Percentiles rank a stretch among this genome's conserved stretches.
Evolutionary conservation across 2,797 vertebrate species (phyloP).

Genomic region (Cirrhinus mrigala): DNA sequence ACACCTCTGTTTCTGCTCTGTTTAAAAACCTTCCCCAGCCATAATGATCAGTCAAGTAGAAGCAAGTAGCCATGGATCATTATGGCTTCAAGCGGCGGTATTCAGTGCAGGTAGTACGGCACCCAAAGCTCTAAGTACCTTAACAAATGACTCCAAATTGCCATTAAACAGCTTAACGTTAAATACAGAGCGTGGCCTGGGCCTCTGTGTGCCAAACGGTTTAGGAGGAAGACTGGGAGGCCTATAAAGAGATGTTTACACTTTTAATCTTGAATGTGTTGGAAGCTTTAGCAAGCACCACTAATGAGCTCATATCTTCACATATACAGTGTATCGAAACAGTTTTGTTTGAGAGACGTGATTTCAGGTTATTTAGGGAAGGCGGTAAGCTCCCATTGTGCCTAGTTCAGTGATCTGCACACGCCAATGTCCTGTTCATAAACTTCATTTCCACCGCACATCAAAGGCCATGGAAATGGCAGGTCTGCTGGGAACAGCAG

Average conservation of each 20-base stretch:
- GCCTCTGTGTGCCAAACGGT: conserved; percentile 86
- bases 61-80: conserved; percentile 67
- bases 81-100: conserved; percentile 74
- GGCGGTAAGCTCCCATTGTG: not conserved
- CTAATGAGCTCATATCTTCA: not conserved
- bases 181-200: conserved; percentile 91
- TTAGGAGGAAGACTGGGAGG: conserved; percentile 90
- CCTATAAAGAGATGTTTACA: conserved; percentile 75
- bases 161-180: conserved; percentile 97
- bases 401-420: conserved; percentile 38
- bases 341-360: not conserved
- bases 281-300: conserved; percentile 1
- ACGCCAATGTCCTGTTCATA: conserved; percentile 38
- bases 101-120: conserved; percentile 64
- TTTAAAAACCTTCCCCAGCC: conserved; percentile 46
- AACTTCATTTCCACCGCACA: conserved; percentile 48
- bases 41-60: conserved; percentile 53
- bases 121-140: conserved; percentile 83
- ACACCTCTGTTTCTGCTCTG: conserved; percentile 36
- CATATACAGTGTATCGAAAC: not conserved
- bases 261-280: conserved; percentile 32
- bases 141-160: conserved; percentile 95
- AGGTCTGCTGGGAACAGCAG: conserved; percentile 50
- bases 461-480: conserved; percentile 65
- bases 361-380: conserved; percentile 20